Evolutionary conservation across 2,797 vertebrate genomes (phyloP), one percentile per base, ranked within the genome.

Genomic region (Chromobotia macracanthus): DNA sequence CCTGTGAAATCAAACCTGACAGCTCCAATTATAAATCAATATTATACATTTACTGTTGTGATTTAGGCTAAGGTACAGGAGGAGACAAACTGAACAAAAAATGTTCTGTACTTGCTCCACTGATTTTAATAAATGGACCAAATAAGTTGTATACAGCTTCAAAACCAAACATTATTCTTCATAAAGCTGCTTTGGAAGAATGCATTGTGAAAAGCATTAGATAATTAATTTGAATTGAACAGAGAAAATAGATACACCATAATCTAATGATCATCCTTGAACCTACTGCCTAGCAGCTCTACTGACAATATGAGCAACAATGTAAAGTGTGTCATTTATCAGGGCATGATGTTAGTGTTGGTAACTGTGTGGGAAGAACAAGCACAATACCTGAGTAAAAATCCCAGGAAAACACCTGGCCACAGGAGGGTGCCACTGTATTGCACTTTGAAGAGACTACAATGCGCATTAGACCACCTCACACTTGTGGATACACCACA

Each of bases 381-480:
- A 86, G 80, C 87, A 94, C 92, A 89, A 91, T 94, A 94, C 94
- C 94, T 94, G 94, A 92, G 89, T 94, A 94, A 94, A 94, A 94
- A 87, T 94, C 93, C 94, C 94, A 94, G 93, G 94, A 94, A 93
- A 94, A 94, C 88, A 94, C 94, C 89, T 94, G 94, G 87, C 94
- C 94, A 93, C 94, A 94, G 94, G 94, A 94, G 88, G 94, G 94
- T 90, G 90, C 91, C 92, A 93, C 92, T 88, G 92, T 92, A 92
- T 94, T 94, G 94, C 93, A 94, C 92, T 94, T 94, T 87, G 94
- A 92, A 94, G 93, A 94, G 92, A 94, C 94, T 94, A 91, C 92
- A 94, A 93, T 90, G 88, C 88, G 91, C 87, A 89, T 94, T 94
- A 94, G 93, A 94, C 91, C 90, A 91, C 91, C 89, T 92, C 91